Percentiles rank a stretch among this genome's conserved stretches.
Conservation (phyloP, 2,888 invertebrate species). For the Salticus scenicus region DNA sequence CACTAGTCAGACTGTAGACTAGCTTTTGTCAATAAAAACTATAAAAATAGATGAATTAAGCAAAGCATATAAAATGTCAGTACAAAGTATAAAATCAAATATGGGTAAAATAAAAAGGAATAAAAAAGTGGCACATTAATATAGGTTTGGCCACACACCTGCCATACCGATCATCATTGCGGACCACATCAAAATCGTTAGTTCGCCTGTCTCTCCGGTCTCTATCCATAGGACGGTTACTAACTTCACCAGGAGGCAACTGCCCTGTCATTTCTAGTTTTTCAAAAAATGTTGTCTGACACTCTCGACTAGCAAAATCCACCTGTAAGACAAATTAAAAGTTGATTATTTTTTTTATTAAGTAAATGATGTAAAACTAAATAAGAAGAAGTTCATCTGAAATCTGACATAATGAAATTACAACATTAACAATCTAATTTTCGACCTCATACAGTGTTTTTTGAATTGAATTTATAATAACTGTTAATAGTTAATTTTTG, state of each 20-base stretch:
- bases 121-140: conserved; percentile 57
- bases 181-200: conserved; percentile 65
- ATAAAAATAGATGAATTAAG: too few species aligned
- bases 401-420: too few species aligned
- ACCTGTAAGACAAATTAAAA: conserved; percentile 79
- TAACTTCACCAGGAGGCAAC: conserved; percentile 75
- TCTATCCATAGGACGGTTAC: conserved; percentile 74
- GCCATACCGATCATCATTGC: conserved; percentile 67
- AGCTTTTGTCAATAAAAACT: too few species aligned
- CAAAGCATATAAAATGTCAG: too few species aligned
- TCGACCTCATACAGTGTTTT: too few species aligned
- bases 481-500: too few species aligned
- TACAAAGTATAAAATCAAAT: neutral
- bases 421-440: too few species aligned
- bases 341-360: too few species aligned
- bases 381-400: too few species aligned
- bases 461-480: too few species aligned
- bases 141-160: conserved; percentile 44
- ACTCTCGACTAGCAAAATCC: conserved; percentile 97
- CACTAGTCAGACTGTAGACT: too few species aligned
- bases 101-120: conserved; percentile 21
- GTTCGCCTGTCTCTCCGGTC: conserved; percentile 71
- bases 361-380: too few species aligned
- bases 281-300: conserved; percentile 94
- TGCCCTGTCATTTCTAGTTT: conserved; percentile 84